Conservation (phyloP, 30 jellyfish, hydroid and myxozoan species). For the Chrysaora quinquecirrha region DNA sequence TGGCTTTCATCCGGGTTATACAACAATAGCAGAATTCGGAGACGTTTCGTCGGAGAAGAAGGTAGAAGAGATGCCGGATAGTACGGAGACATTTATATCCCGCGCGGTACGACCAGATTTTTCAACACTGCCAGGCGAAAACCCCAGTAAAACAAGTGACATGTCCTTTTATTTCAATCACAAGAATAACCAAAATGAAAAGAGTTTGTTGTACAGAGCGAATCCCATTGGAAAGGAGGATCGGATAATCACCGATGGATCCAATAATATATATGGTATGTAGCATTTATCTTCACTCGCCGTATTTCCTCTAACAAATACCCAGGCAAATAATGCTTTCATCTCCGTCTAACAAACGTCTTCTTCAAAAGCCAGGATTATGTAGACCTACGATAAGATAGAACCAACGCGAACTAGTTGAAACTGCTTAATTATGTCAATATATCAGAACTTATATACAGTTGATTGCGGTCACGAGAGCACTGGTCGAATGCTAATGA, state of each 20-base stretch:
- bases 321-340: too few relatives aligned
- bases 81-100: slow-evolving; percentile 58
- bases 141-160: slow-evolving; percentile 43
- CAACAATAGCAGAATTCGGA: slow-evolving; percentile 68
- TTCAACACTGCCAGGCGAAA: slow-evolving; percentile 56
- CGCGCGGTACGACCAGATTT: slow-evolving; percentile 64
- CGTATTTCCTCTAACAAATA: too few relatives aligned
- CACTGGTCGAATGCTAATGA: too few relatives aligned
- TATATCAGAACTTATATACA: too few relatives aligned
- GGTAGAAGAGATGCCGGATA: slow-evolving; percentile 62
- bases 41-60: slow-evolving; percentile 51
- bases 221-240: slow-evolving; percentile 17
- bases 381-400: too few relatives aligned
- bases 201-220: slow-evolving; percentile 52
- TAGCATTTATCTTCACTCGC: neutral
- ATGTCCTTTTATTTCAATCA: slow-evolving; percentile 58
- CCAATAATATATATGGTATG: slow-evolving; percentile 38
- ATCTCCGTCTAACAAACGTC: too few relatives aligned
- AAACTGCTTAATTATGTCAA: too few relatives aligned
- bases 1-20: slow-evolving; percentile 68
- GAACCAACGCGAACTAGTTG: too few relatives aligned
- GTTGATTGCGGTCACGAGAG: too few relatives aligned
- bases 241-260: neutral
- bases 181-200: slow-evolving; percentile 47
- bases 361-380: too few relatives aligned